Evolutionary conservation across 2,888 invertebrate genomes (phyloP).

Genomic region (Aradus depressus): DNA sequence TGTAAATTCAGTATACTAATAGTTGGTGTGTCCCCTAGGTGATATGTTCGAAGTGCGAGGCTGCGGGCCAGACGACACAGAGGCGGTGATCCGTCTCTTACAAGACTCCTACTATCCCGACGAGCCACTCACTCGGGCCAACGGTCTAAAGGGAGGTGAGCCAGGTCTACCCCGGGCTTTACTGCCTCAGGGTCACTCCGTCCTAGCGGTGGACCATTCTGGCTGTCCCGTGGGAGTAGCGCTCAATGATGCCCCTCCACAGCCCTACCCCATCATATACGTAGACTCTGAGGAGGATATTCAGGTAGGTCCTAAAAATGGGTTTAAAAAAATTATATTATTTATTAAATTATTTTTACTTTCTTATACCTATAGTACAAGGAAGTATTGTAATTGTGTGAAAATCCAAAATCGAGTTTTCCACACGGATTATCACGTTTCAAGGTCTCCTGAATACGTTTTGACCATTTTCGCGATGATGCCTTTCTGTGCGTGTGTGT

Average conservation of each 20-base stretch:
- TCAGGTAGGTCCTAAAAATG: constrained; percentile 16
- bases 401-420: too few species aligned
- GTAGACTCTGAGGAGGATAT: constrained; percentile 12
- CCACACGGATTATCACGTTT: too few species aligned
- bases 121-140: constrained; percentile 18
- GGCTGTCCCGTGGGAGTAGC: constrained; percentile 17
- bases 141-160: constrained; percentile 2
- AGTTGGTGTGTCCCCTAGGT: not conserved
- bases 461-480: too few species aligned
- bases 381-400: too few species aligned
- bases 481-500: too few species aligned
- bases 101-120: constrained; percentile 10
- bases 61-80: constrained; percentile 1
- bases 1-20: too few species aligned
- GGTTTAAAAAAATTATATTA: not conserved
- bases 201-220: not conserved
- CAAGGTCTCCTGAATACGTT: too few species aligned
- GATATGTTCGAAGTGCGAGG: constrained; percentile 15
- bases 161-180: constrained; percentile 6
- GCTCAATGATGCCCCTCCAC: constrained; percentile 21
- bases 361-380: too few species aligned
- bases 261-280: constrained; percentile 20
- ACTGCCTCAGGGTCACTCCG: constrained; percentile 10
- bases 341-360: too few species aligned
- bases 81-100: constrained; percentile 10